A percentile compares a stretch with the other conserved stretches of the same genome.
Conservation (phyloP, 2,797 vertebrate genomes). For the Sebastes matsubarae region DNA sequence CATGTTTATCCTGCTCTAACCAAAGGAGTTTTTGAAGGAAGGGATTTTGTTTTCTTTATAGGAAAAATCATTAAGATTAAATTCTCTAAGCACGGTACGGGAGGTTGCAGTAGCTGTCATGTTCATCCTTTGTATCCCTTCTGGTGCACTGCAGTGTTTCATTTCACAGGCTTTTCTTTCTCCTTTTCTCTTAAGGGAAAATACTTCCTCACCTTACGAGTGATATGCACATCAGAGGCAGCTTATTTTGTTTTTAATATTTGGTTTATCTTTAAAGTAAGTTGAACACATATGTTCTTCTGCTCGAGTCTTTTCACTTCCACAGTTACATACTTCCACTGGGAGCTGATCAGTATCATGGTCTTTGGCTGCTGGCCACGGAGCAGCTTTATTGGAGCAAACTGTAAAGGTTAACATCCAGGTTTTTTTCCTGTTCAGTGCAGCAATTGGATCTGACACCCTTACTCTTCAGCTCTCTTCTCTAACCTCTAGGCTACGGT, state of each 20-base stretch:
- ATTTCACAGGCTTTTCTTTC: not conserved
- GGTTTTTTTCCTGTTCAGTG: slow-evolving; percentile 9
- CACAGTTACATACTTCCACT: not conserved
- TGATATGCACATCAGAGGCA: not conserved
- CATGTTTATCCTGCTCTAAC: slow-evolving; percentile 9
- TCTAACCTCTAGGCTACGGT: slow-evolving; percentile 6
- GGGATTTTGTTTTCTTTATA: not conserved
- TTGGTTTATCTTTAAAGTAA: not conserved
- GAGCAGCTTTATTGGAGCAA: slow-evolving; percentile 6
- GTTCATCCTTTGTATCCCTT: slow-evolving; percentile 10
- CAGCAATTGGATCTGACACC: slow-evolving; percentile 5
- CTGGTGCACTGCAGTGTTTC: slow-evolving; percentile 6
- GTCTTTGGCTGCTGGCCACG: not conserved
- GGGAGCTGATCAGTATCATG: not conserved
- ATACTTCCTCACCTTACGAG: not conserved
- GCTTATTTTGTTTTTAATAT: slow-evolving; percentile 7
- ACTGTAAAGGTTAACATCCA: slow-evolving; percentile 18
- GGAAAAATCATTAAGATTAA: slow-evolving; percentile 2
- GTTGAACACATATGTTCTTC: not conserved
- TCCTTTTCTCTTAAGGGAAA: slow-evolving; percentile 15
- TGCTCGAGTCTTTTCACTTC: not conserved
- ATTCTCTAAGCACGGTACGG: not conserved
- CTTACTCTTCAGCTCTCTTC: slow-evolving; percentile 9
- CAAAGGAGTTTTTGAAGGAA: slow-evolving; percentile 2
- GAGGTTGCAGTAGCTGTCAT: slow-evolving; percentile 12